Conservation (phyloP, 2,797 vertebrate species). For the Sebastes cheni region DNA sequence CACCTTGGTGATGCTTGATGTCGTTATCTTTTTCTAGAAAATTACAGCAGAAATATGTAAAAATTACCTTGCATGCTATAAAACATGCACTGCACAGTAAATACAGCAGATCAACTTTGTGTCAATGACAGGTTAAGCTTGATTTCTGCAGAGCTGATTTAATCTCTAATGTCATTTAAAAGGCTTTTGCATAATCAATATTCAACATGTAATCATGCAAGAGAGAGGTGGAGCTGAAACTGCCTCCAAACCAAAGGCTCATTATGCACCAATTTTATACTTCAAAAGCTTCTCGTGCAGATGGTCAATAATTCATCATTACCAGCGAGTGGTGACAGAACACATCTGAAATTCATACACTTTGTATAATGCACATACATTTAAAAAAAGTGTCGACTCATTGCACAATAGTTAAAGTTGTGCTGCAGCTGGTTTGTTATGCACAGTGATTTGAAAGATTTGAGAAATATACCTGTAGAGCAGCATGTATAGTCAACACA, state of each 20-base stretch:
- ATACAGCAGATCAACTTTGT: not conserved
- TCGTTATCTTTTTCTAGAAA: not conserved
- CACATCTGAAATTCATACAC: conserved; percentile 35
- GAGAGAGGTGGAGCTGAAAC: conserved; percentile 28
- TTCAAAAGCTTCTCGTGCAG: conserved; percentile 49
- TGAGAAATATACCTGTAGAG: conserved; percentile 1
- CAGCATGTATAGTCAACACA: not conserved
- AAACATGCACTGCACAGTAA: not conserved
- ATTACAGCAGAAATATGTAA: not conserved
- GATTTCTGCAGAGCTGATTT: conserved; percentile 28
- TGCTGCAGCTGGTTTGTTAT: conserved; percentile 5
- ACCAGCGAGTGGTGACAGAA: conserved; percentile 30
- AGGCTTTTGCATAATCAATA: conserved; percentile 60
- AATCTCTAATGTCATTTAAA: conserved; percentile 44
- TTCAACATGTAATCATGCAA: conserved; percentile 40
- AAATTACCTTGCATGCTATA: not conserved
- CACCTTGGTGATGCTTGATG: not conserved
- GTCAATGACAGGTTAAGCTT: conserved; percentile 9
- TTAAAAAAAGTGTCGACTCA: not conserved
- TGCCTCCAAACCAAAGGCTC: conserved; percentile 42
- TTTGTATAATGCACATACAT: conserved; percentile 31
- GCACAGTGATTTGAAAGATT: not conserved
- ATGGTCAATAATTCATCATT: conserved; percentile 68
- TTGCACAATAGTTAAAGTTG: not conserved
- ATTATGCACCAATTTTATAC: conserved; percentile 56